Percentiles rank a stretch among this genome's conserved stretches.
phyloP scores from a whole-genome alignment of 2,888 invertebrate species.

The Megastigmus dorsalis region DNA sequence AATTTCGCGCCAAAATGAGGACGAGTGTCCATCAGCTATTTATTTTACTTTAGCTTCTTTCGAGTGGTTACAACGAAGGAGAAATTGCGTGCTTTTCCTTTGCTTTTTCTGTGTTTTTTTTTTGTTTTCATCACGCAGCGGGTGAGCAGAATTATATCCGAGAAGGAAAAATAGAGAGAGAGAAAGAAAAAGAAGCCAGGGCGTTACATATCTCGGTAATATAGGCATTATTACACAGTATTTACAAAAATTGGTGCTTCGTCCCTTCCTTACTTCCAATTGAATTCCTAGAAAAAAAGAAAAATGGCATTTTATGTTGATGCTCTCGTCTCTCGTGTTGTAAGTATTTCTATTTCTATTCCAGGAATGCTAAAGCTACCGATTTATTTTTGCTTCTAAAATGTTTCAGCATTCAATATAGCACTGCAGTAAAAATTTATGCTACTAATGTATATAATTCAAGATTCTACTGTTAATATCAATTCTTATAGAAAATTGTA shows the following conservation, averaged over 20 bases:
- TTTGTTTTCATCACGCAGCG: no score
- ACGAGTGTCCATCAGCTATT: background rate
- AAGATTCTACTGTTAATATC: no score
- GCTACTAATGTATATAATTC: no score
- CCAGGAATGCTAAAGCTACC: no score
- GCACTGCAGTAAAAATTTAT: no score
- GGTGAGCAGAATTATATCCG: conserved; percentile 23
- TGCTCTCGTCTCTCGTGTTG: no score
- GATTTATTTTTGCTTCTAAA: no score
- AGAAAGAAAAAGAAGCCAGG: conserved; percentile 60
- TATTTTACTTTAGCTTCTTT: background rate
- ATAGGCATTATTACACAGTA: conserved; percentile 72
- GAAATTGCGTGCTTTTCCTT: background rate
- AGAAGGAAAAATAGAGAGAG: conserved; percentile 29
- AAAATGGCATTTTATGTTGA: no score
- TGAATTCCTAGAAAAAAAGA: conserved; percentile 64
- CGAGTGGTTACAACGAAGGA: conserved; percentile 1
- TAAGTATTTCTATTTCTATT: no score
- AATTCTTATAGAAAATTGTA: no score
- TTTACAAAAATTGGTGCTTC: conserved; percentile 68
- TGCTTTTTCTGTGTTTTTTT: no score
- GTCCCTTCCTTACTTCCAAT: conserved; percentile 62
- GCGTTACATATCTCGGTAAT: conserved; percentile 57
- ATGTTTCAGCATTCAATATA: no score
- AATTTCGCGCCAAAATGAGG: background rate